A percentile compares a stretch with the other conserved stretches of the same genome.
Conservation (phyloP, 2,113 vertebrate species). For the Toxotes chatareus region DNA sequence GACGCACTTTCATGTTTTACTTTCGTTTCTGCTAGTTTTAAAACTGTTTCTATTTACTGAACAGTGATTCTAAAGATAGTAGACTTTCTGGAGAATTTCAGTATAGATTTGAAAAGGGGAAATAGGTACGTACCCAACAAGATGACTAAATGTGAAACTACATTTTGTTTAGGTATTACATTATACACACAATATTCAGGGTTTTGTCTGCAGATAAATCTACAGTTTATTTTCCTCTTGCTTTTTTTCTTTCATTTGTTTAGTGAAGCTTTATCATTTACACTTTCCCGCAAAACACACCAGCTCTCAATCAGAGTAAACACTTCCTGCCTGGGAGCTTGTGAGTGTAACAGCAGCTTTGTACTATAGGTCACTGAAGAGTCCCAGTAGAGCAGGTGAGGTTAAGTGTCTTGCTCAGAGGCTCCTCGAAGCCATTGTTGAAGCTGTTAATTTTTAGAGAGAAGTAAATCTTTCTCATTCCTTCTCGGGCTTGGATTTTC, state of each 20-base stretch:
- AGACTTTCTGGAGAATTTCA: too few species aligned
- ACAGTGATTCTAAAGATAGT: not conserved
- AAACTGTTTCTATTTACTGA: too few species aligned
- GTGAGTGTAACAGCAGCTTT: constrained; percentile 1
- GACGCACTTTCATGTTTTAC: not conserved
- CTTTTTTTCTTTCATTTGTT: not conserved
- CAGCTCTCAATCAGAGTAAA: not conserved
- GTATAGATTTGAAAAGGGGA: too few species aligned
- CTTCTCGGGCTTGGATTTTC: not conserved
- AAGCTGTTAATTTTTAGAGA: constrained; percentile 45
- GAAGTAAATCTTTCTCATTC: not conserved
- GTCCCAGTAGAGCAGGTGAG: constrained; percentile 22
- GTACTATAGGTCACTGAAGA: constrained; percentile 31
- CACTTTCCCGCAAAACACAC: not conserved
- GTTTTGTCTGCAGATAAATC: not conserved
- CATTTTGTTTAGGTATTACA: not conserved
- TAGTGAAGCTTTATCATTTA: constrained; percentile 25
- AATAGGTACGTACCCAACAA: too few species aligned
- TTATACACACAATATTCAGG: not conserved
- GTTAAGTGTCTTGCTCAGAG: constrained; percentile 43
- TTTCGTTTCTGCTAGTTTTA: not conserved
- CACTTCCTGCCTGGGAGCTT: constrained; percentile 27
- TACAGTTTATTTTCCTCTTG: not conserved
- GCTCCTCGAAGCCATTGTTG: constrained; percentile 22
- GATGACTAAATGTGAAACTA: too few species aligned